Base-by-base conservation (phyloP, 2,113 vertebrate species). In the Pollachius pollachius region DNA sequence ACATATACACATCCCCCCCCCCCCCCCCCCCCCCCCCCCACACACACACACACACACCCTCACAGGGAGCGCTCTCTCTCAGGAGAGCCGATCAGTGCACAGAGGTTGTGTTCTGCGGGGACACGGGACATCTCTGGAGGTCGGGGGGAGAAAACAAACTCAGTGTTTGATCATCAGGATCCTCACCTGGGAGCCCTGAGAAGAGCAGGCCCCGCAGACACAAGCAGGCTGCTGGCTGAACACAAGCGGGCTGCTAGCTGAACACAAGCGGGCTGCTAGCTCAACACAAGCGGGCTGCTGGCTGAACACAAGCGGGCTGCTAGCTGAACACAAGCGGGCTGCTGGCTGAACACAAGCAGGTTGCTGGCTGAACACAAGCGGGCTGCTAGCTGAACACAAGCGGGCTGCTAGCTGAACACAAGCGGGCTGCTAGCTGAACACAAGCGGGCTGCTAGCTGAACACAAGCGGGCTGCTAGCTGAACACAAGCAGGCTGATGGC, bases 61-160 rank as follows among this genome's bases (percentile, higher is more conserved):
- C 77, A 82, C 64, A 60, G 25, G 76, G 71, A 89, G 90, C 85
- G 78, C 79, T 78, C 84, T 79, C 77, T 92, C 94, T 92, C 90
- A 88, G 88, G 95, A 95, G 91, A 93, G 91, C 84, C 91, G 93
- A 95, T 94, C 92, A 91, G 92, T 52, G 74, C 84, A 89, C 91
- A 82, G 84, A 86, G 93, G 83, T 92, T 93, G 91, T 83, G 90
- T 93, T 93, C 94, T 92, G 92, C 89, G 67, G 94, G 92, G 92
- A 93, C 90, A 41, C 37, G 6, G 91, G 93, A 80, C 87, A 85
- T 90, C 91, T 90, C 92, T 90, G 85, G 90, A 92, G 91, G 92
- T 90, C 80, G 88, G 79, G 79, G 76, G 89, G 87, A 83, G 90
- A 88, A 88, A 92, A 88, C 77, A 88, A 88, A 90, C 83, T 84